Conservation (phyloP, 2,797 vertebrate species). For the Acomys russatus region DNA sequence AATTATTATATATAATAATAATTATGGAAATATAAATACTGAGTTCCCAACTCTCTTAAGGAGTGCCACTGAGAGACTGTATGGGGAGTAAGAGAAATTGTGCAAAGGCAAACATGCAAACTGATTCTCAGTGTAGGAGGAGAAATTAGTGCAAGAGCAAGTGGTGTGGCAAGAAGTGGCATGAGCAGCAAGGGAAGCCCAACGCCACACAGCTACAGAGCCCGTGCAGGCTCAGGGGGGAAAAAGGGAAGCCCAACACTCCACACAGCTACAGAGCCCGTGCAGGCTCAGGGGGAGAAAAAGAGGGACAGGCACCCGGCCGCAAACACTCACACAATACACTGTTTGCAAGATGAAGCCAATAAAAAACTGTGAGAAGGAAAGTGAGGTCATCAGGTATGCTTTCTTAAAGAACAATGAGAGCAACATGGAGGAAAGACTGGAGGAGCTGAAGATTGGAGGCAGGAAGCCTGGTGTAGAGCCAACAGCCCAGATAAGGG, state of each 20-base stretch:
- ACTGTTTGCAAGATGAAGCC: not conserved
- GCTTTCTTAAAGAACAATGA: slow-evolving; percentile 43
- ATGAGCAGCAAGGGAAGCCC: not conserved
- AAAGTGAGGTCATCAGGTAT: slow-evolving; percentile 1
- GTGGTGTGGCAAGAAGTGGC: not conserved
- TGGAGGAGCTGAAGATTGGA: not conserved
- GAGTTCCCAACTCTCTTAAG: not conserved
- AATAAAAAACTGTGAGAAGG: not conserved
- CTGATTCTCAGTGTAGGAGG: not conserved
- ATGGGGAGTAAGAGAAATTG: not conserved
- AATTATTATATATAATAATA: not conserved
- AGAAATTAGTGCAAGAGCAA: slow-evolving; percentile 10
- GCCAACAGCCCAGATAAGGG: not conserved
- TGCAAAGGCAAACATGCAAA: not conserved
- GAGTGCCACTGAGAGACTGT: not conserved
- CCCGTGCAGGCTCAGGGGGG: not conserved
- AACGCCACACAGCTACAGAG: not conserved
- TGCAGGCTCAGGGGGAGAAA: not conserved
- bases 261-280: not conserved
- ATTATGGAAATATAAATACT: not conserved
- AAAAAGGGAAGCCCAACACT: slow-evolving; percentile 15
- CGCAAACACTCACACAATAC: not conserved
- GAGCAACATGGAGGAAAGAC: not conserved
- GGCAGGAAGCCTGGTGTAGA: not conserved
- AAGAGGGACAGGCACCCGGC: not conserved